Base-by-base conservation (phyloP, 2,888 invertebrate species). In the Drosophila prostipennis region DNA sequence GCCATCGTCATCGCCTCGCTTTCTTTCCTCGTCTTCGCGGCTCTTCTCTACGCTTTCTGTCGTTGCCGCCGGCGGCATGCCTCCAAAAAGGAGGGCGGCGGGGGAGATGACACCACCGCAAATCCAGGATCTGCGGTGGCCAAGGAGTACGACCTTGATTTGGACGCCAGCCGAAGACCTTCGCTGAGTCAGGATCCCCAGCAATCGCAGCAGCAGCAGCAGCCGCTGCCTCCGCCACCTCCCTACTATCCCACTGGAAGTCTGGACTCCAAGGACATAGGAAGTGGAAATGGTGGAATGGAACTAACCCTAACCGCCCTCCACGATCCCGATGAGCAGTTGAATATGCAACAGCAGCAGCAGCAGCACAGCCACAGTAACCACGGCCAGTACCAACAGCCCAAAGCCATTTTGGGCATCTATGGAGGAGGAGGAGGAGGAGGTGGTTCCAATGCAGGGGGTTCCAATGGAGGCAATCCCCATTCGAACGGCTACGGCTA, bases 401-500 rank as follows among this genome's bases (percentile, higher is more conserved):
- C 77, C 72, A 86, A 63, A 72, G 78, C 70, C 76, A 76, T 65
- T 58, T 76, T 74, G 53, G 80, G 83, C 19, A 74, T 77, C 53
- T 78, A 76, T 26, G 75, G 74, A 26, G 37, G 26, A 0, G 54
- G 36, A 70, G 51, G 42, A 13, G 70, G 34, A 14, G 40, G 1
- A 26, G 37, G 26, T 0, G 54, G 36, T n/a, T 23, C 37, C 7
- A 32, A 19, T 5, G 64, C 26, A 6, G n/a, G 46, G 0, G 45
- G 52, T 1, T 16, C 34, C 36, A 36, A 8, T 26, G 29, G 14
- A 6, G 45, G 45, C 29, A 51, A 48, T 43, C 70, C 63, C 34
- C 84, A 86, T 34, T 64, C 82, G 68, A 91, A 90, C 73, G 90
- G 90, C 59, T 90, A 90, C 74, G 90, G 89, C 76, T 91, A 90